Evolutionary conservation across 2,888 invertebrate species (phyloP), one percentile per base, ranked within the genome.

Genomic region (Hoplodrina blanda): DNA sequence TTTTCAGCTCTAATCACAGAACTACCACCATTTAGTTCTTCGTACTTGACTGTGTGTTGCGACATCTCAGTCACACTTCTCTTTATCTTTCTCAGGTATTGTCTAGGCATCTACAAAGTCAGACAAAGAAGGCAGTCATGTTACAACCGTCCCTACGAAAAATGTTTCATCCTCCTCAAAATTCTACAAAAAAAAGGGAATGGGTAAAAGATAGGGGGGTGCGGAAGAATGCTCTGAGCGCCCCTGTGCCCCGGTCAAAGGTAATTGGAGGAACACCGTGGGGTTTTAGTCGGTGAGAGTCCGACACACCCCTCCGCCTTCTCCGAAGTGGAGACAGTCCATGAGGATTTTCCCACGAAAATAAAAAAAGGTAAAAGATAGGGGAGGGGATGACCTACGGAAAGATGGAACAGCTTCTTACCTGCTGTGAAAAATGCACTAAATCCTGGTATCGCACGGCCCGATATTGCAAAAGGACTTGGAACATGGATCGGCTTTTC

Each of bases 401-500:
- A 59, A 49, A 37, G 1, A 50, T 50, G 4, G 4, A n/a, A 54
- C 4, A 19, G 6, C 69, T 4, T 50, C 20, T 89, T 91, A 98
- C 98, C 97, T 99, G 98, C 89, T 99, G 98, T 44, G 98, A 98
- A 88, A 98, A 97, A 93, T 98, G 98, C 73, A 98, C 98, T 69
- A 98, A 96, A 90, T 98, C 98, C 91, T 98, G 98, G 90, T 98
- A 97, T 71, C 97, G 97, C 63, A 97, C 97, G 44, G 98, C 98
- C 85, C 98, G 97, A 93, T 98, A 98, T 82, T 97, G 97, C 84
- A 98, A 92, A 73, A 98, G 94, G 74, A 98, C 98, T 96, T 98
- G 98, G 92, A 98, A 98, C 64, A 98, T 96, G 44, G 98, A 97
- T 87, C 97, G 97, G 84, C 97, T 97, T 87, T 97, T 97, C 99